Base-by-base conservation (phyloP, 2,797 vertebrate genomes). In the Melanotaenia parkinsoni region DNA sequence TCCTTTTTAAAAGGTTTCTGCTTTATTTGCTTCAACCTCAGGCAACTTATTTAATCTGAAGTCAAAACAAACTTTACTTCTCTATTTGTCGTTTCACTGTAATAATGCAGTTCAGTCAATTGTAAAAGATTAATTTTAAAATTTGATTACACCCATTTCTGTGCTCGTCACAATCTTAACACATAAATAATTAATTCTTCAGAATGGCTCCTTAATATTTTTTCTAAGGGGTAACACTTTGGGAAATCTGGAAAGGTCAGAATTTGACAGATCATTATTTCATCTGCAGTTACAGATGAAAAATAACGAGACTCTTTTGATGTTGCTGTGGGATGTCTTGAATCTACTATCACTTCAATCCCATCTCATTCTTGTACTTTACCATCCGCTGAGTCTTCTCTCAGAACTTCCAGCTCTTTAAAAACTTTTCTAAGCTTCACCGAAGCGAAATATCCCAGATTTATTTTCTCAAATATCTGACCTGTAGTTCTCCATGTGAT, bases 401-500 rank as follows among this genome's bases (percentile, higher is more conserved):
- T 79, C 14, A 58, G 43, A 45, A 65, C 24, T 63, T 71, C 4
- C 9, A 76, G 72, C 51, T 51, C 28, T 56, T 32, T 57, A 9
- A 33, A 4, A 24, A 47, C 8, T 4, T 35, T 33, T 24, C 45
- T n/a, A 50, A 50, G 2, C 18, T 12, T 28, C 8, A 3, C 16
- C 54, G 33, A n/a, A 58, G 12, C 16, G 6, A 47, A 71, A 22
- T 12, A 58, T 7, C 0, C 40, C 30, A 30, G 2, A 9, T 37
- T 11, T n/a, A 10, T 22, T 50, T 50, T 47, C 43, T 47, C 1
- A 26, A 54, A 7, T 4, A 54, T 58, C 91, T 84, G 47, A 94
- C 93, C 93, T 94, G 88, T 91, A 94, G 86, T 86, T 91, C 59
- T 94, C 93, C 88, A 93, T 93, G 86, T 89, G 90, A 63, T 94